phyloP scores from a whole-genome alignment of 2,113 vertebrate species.

The Stercorarius parasiticus region DNA sequence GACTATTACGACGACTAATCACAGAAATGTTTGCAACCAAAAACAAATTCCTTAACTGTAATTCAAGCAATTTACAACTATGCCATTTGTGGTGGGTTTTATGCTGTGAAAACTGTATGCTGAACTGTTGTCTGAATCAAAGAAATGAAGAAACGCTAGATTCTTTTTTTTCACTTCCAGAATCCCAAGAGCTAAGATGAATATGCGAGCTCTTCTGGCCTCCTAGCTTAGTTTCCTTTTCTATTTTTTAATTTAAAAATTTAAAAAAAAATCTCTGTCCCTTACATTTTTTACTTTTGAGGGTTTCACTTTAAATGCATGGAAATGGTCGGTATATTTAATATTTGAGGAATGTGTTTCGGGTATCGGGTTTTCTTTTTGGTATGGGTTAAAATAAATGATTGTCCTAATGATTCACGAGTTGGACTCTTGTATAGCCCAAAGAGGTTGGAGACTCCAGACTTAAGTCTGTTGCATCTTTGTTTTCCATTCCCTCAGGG shows the following conservation, averaged over 20 bases:
- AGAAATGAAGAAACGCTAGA: not conserved
- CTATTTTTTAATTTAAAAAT: not conserved
- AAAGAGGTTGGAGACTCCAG: not conserved
- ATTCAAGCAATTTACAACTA: slow-evolving; percentile 5
- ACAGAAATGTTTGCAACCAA: slow-evolving; percentile 26
- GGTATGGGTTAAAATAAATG: slow-evolving; percentile 40
- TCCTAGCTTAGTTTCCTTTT: not conserved
- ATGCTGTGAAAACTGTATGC: not conserved
- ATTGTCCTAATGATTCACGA: slow-evolving; percentile 23
- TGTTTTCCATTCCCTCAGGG: not conserved
- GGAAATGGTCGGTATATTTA: not conserved
- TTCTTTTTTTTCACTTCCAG: not conserved
- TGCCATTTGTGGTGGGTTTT: not conserved
- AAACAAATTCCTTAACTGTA: not conserved
- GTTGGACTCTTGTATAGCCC: not conserved
- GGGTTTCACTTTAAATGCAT: slow-evolving; percentile 13
- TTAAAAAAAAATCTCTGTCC: not conserved
- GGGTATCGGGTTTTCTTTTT: slow-evolving; percentile 4
- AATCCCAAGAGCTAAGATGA: not conserved
- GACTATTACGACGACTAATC: slow-evolving; percentile 4
- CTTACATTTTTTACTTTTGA: not conserved
- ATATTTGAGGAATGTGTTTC: not conserved
- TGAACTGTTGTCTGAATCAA: not conserved
- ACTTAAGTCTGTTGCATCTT: not conserved
- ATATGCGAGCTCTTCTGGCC: not conserved